Evolutionary conservation across 2,888 invertebrate genomes (phyloP).

Genomic region (Yponomeuta evonymella): DNA sequence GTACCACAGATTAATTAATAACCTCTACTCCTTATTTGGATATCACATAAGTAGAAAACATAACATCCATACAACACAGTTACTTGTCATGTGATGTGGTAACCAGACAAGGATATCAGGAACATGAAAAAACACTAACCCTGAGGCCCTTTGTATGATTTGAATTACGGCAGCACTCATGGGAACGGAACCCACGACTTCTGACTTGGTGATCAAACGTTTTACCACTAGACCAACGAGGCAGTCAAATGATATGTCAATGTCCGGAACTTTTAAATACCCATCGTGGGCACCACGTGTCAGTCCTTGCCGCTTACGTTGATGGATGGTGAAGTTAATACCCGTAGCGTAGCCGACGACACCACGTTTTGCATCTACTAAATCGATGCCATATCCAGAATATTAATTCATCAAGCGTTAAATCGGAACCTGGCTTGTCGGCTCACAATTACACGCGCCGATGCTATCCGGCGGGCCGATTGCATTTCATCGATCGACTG

Average conservation of each 20-base stretch:
- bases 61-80: too few species aligned
- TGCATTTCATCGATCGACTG: constrained; percentile 10
- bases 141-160: too few species aligned
- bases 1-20: too few species aligned
- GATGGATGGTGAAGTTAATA: constrained; percentile 10
- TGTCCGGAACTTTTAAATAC: background rate
- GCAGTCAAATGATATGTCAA: background rate
- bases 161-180: too few species aligned
- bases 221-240: too few species aligned
- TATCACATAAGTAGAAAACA: background rate
- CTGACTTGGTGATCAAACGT: background rate
- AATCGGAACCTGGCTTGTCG: constrained; percentile 23
- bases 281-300: background rate
- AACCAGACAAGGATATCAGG: too few species aligned
- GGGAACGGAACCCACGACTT: too few species aligned
- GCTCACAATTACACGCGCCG: constrained; percentile 48
- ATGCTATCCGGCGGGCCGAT: constrained; percentile 41
- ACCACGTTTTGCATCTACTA: constrained; percentile 12
- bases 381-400: constrained; percentile 24
- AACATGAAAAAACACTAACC: background rate
- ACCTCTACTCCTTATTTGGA: background rate
- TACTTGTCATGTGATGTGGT: too few species aligned
- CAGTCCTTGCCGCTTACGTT: background rate
- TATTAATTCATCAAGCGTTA: constrained; percentile 43
- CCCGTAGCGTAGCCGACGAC: background rate